Evolutionary conservation across 2,888 invertebrate genomes (phyloP), one percentile per base, ranked within the genome.

Genomic region (Druceiella hillmani): DNA sequence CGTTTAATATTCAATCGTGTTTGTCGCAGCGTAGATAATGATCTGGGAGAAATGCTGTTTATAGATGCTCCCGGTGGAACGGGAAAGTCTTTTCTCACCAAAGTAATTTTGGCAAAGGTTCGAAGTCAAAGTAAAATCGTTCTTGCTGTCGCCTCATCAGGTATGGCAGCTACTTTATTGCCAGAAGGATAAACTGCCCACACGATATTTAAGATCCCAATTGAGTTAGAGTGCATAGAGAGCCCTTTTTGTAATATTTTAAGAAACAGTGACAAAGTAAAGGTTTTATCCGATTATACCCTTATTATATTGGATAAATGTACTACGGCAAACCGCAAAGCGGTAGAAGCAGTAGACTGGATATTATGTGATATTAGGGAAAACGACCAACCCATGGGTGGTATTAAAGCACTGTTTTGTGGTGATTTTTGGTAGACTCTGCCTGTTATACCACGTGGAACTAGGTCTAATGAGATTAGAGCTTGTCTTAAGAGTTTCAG

Each of bases 11-110:
- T 39, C 17, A 5, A 40, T 24, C 7, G 31, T 10, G 27, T 36
- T 17, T n/a, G 43, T 9, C 3, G 7, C n/a, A 31, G 39, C 33
- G 33, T 35, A 17, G 30, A 36, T n/a, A 26, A 29, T 26, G 33
- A 30, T 13, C n/a, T 33, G 11, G 36, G 51, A 13, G 12, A 11
- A 29, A 22, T 38, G 10, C 38, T 38, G 24, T 46, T 60, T 44
- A 26, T 59, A 10, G 57, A 58, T 49, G 55, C 53, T 12, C 56
- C 59, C 14, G 58, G 55, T 17, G 55, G 56, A 6, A 47, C 41
- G 3, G 41, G 44, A 1, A 42, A 43, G 26, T 53, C 55, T 29
- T 58, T 48, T 34, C 32, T 57, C 6, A 49, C 52, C 33, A 52
- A 49, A 12, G 41, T 50, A 15, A 15, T 57, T 7, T 30, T 52